These are phyloP conservation scores for Pseudochirops corinnae DNA, from an alignment of 2,797 vertebrate genomes.

Conservation along the genomic window DNA sequence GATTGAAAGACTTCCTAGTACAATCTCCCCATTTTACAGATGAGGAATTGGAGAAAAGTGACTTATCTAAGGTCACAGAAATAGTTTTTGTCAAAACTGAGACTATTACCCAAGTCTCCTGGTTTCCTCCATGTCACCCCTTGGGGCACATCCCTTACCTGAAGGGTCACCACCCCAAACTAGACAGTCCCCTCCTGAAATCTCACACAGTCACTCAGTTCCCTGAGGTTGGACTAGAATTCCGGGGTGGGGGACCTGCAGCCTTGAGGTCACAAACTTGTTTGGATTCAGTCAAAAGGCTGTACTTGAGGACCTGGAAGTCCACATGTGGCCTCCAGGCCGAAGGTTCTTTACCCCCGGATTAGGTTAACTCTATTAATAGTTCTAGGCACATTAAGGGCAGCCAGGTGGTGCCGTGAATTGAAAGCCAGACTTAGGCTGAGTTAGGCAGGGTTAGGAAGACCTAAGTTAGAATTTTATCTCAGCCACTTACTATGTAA, in stretches of 20 bases:
- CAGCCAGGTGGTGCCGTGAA: neutral
- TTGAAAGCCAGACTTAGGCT: neutral
- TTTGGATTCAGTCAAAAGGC: too few relatives aligned
- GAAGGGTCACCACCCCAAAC: neutral
- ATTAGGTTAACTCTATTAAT: neutral
- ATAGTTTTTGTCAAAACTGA: neutral
- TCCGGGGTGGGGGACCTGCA: too few relatives aligned
- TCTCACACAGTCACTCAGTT: neutral
- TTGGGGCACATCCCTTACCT: neutral
- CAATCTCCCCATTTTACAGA: neutral
- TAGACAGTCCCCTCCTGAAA: neutral
- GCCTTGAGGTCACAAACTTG: too few relatives aligned
- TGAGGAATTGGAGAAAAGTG: neutral
- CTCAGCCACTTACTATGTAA: neutral
- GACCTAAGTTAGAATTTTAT: neutral
- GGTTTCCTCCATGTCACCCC: neutral
- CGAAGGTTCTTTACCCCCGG: too few relatives aligned
- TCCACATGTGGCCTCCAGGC: too few relatives aligned
- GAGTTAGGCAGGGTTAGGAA: neutral
- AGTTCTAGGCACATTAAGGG: neutral
- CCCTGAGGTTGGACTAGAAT: neutral
- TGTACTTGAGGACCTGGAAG: too few relatives aligned
- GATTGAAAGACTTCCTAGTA: neutral
- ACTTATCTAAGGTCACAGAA: neutral
- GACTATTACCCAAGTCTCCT: neutral